Base-by-base conservation (phyloP, 1,140 invertebrate genomes). In the Psilanteris sp. region DNA sequence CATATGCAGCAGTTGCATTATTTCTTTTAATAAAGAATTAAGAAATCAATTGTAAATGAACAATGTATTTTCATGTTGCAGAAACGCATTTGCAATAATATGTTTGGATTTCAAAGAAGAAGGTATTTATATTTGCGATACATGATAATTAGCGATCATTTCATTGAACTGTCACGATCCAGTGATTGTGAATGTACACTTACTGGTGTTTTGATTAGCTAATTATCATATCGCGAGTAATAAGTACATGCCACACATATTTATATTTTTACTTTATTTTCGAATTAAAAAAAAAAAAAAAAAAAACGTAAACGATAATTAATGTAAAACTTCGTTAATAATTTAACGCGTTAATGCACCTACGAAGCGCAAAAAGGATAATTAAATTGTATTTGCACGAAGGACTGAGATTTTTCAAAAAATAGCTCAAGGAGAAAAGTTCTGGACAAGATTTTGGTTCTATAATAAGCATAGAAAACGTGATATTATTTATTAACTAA, bases 101-200 rank as follows among this genome's bases (percentile, higher is more conserved):
- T 13, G 43, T 57, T 46, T 62, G 9, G 9, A 37, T 24, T 64
- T 46, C 24, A 27, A 11, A 34, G 32, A 68, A 68, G 34, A 55
- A 67, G 44, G 44, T 59, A 67, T 74, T 37, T 44, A 44, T 50
- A 59, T 59, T 43, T 54, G 27, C 54, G 41, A 57, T 68, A 62
- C 32, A 75, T 62, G 55, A 57, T 73, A 64, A 73, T 64, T 50
- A 73, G 32, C 9, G 46, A 57, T 64, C 59, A 43, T 66, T 73
- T 50, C 59, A 66, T 50, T 73, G 70, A 57, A 73, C 48, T 73
- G 70, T 66, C 70, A 73, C 70, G 67, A 71, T 62, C 32, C 44
- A 54, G 31, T 34, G 67, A 54, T 62, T 62, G 39, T 2, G 55
- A 62, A 62, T 62, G 55, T 46, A 55, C 32, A 16, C 26, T 62